Evolutionary conservation across 1,140 invertebrate genomes (phyloP).

Genomic region (Campoletis sonorensis): DNA sequence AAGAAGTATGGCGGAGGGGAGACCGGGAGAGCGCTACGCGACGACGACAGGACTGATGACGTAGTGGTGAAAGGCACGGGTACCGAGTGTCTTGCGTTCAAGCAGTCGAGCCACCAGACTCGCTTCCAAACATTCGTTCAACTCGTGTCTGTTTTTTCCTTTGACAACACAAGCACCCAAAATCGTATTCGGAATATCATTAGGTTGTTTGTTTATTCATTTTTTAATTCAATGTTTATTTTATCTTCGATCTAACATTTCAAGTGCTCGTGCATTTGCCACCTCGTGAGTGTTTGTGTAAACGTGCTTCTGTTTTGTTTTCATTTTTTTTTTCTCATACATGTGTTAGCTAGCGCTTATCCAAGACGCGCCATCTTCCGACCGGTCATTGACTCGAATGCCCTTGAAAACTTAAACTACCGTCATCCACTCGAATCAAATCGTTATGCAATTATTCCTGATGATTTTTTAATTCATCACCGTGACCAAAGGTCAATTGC

Average conservation of each 20-base stretch:
- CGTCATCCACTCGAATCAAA: background rate
- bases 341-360: background rate
- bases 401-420: background rate
- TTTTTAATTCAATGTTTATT: background rate
- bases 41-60: background rate
- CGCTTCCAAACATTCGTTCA: conserved; percentile 24
- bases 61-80: background rate
- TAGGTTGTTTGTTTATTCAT: background rate
- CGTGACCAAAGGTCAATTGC: no score
- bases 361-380: background rate
- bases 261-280: background rate
- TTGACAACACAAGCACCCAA: no score
- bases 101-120: background rate
- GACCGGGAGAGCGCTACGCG: no score
- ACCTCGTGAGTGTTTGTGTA: background rate
- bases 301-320: background rate
- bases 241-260: background rate
- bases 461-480: no score
- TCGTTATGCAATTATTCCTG: background rate
- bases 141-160: background rate
- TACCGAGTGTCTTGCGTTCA: background rate
- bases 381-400: conserved; percentile 9
- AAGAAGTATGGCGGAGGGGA: no score
- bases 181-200: background rate
- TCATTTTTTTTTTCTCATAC: background rate